phyloP scores from a whole-genome alignment of 2,113 vertebrate species.

The Aphyosemion australe region DNA sequence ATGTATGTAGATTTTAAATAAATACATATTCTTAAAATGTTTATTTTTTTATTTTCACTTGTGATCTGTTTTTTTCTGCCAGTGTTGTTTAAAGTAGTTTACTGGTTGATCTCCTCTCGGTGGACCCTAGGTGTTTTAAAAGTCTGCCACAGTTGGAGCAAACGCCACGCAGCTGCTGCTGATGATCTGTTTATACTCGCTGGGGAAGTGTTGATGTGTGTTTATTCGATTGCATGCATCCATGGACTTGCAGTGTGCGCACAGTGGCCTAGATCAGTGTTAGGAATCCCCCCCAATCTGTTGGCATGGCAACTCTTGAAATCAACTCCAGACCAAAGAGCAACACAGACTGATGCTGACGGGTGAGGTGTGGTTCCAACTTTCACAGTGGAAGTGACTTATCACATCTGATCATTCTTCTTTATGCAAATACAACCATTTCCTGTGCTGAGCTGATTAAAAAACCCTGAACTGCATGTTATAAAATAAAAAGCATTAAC shows the following conservation, averaged over 20 bases:
- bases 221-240: background rate
- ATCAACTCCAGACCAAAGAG: conserved; percentile 36
- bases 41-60: conserved; percentile 70
- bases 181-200: background rate
- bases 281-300: conserved; percentile 60
- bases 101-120: conserved; percentile 22
- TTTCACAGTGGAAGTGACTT: conserved; percentile 37
- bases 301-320: conserved; percentile 65
- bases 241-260: conserved; percentile 2
- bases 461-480: background rate
- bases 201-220: background rate
- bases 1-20: conserved; percentile 75
- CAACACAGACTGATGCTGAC: conserved; percentile 12
- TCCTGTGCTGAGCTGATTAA: background rate
- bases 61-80: conserved; percentile 20
- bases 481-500: background rate
- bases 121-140: background rate
- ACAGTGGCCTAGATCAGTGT: conserved; percentile 39
- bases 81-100: conserved; percentile 1
- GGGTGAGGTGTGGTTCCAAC: background rate
- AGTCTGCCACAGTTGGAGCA: too few species aligned
- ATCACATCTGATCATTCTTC: conserved; percentile 2
- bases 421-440: background rate
- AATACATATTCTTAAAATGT: conserved; percentile 71
- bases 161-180: conserved; percentile 3